Conservation (phyloP, 2,113 vertebrate species). For the Tychaedon coryphoeus region DNA sequence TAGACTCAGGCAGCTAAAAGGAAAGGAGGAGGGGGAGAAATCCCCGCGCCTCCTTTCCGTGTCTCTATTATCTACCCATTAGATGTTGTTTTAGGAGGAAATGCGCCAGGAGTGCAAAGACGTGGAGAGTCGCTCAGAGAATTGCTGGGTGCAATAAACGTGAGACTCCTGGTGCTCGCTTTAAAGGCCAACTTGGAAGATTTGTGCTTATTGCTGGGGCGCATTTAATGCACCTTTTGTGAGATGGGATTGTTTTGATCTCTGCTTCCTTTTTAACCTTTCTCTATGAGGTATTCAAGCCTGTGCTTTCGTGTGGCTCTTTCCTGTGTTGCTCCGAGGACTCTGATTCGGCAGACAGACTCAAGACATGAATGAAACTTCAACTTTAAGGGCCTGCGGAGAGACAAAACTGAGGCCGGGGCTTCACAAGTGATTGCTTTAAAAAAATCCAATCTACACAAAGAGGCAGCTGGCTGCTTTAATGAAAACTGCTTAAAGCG, state of each 20-base stretch:
- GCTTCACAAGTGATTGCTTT: conserved; percentile 73
- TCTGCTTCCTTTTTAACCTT: conserved; percentile 68
- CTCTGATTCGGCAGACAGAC: conserved; percentile 53
- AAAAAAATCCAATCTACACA: conserved; percentile 73
- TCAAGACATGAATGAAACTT: conserved; percentile 72
- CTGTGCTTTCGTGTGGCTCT: conserved; percentile 54
- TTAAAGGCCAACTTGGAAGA: conserved; percentile 49
- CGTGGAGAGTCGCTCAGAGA: conserved; percentile 12
- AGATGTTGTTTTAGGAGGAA: conserved; percentile 32
- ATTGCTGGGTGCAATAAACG: conserved; percentile 57
- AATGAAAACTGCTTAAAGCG: conserved; percentile 79
- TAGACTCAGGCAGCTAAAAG: background rate
- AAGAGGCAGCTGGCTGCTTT: conserved; percentile 79
- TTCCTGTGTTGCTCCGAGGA: conserved; percentile 44
- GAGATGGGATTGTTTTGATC: conserved; percentile 64
- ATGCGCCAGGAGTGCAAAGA: conserved; percentile 44
- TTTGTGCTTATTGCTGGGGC: conserved; percentile 47
- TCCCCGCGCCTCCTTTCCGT: background rate
- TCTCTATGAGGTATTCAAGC: conserved; percentile 56
- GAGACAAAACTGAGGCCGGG: conserved; percentile 74
- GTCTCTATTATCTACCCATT: conserved; percentile 27
- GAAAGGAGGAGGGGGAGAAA: background rate
- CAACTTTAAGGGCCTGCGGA: conserved; percentile 76
- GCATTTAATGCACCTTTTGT: conserved; percentile 68
- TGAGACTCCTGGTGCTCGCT: conserved; percentile 35